A percentile compares a stretch with the other conserved stretches of the same genome.
Conservation (phyloP, 2,113 vertebrate species). For the Mobula birostris region DNA sequence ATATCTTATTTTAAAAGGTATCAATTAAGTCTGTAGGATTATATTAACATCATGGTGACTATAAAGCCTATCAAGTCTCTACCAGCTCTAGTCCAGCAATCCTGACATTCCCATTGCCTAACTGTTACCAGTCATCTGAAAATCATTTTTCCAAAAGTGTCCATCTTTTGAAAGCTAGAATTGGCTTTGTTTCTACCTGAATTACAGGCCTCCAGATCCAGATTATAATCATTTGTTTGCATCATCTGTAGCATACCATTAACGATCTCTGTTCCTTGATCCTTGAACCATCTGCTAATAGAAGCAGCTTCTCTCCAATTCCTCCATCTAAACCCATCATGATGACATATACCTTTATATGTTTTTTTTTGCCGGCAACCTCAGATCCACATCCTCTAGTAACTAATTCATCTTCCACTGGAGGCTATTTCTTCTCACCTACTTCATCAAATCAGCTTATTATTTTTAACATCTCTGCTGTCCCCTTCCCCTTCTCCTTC, state of each 20-base stretch:
- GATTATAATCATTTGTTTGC: background rate
- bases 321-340: too few species aligned
- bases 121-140: background rate
- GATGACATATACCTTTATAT: too few species aligned
- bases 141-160: background rate
- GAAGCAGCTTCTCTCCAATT: too few species aligned
- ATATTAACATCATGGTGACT: too few species aligned
- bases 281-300: too few species aligned
- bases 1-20: too few species aligned
- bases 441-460: background rate
- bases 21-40: too few species aligned
- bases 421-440: background rate
- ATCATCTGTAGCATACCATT: too few species aligned
- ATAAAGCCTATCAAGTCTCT: background rate
- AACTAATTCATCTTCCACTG: background rate
- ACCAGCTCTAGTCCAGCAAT: background rate
- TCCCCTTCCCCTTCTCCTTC: too few species aligned
- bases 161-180: background rate
- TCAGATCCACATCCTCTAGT: background rate
- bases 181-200: background rate
- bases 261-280: too few species aligned
- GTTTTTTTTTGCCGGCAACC: background rate
- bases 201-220: background rate
- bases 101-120: too few species aligned
- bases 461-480: background rate